Evolutionary conservation across 2,888 invertebrate genomes (phyloP).

Genomic region (Nasonia oneida): DNA sequence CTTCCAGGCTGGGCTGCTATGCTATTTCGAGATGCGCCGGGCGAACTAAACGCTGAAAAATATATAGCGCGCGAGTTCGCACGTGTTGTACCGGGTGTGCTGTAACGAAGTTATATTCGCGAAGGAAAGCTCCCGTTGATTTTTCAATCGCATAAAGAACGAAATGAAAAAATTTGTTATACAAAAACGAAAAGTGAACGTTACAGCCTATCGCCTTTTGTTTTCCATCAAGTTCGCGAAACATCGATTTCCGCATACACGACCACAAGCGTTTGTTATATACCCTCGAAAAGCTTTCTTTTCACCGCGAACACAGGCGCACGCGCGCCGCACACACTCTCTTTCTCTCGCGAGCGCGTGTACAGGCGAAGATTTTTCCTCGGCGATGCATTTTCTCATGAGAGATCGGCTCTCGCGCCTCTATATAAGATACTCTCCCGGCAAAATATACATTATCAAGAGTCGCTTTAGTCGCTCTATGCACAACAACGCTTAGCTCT

Average conservation of each 20-base stretch:
- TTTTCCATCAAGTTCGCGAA: neutral
- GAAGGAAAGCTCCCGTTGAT: neutral
- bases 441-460: constrained; percentile 32
- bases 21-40: neutral
- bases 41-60: neutral
- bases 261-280: neutral
- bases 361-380: neutral
- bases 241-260: neutral
- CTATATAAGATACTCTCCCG: neutral
- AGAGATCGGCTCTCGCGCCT: neutral
- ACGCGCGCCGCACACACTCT: neutral
- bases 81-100: neutral
- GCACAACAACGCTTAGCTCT: constrained; percentile 16
- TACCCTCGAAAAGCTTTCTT: constrained; percentile 10
- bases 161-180: too few species aligned
- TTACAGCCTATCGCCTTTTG: neutral
- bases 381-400: constrained; percentile 18
- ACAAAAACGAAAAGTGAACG: too few species aligned
- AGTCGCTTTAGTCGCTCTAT: neutral
- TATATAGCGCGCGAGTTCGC: neutral
- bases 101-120: neutral
- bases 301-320: neutral
- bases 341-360: neutral
- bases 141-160: neutral
- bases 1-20: neutral